Evolutionary conservation across 2,113 vertebrate genomes (phyloP).

Genomic region (Spheniscus mendiculus): DNA sequence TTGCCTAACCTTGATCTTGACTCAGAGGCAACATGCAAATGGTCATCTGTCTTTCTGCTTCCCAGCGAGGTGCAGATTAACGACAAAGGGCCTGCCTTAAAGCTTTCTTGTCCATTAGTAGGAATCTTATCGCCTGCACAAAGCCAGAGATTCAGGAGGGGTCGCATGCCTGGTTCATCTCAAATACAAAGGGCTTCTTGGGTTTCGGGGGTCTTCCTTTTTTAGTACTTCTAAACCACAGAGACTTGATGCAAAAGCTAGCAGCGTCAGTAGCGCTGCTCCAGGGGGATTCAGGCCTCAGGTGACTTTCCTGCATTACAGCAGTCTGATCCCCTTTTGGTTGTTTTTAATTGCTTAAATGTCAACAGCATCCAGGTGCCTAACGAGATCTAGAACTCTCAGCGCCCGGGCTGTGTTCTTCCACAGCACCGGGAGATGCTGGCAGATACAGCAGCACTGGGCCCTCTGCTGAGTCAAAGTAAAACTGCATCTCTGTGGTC

Average conservation of each 20-base stretch:
- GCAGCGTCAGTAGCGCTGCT: accelerated
- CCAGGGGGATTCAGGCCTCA: background rate
- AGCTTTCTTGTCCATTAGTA: background rate
- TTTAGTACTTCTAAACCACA: background rate
- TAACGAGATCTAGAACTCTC: background rate
- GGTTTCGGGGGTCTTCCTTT: background rate
- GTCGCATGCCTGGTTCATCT: background rate
- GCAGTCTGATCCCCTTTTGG: background rate
- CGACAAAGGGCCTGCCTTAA: background rate
- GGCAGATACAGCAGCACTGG: background rate
- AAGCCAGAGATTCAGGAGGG: background rate
- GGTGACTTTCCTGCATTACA: background rate
- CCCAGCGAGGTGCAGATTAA: background rate
- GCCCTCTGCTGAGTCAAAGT: background rate
- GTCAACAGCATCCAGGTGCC: background rate
- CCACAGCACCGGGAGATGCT: background rate
- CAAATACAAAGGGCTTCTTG: background rate
- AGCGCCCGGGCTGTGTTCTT: background rate
- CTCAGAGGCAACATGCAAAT: background rate
- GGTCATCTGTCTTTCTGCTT: background rate
- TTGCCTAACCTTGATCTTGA: background rate
- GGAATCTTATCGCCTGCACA: background rate
- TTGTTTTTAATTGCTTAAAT: background rate
- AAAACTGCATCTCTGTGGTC: background rate
- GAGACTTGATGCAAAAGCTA: background rate